These are phyloP conservation scores for Muscina levida DNA, from an alignment of 2,888 invertebrate species.

Conservation along the genomic window DNA sequence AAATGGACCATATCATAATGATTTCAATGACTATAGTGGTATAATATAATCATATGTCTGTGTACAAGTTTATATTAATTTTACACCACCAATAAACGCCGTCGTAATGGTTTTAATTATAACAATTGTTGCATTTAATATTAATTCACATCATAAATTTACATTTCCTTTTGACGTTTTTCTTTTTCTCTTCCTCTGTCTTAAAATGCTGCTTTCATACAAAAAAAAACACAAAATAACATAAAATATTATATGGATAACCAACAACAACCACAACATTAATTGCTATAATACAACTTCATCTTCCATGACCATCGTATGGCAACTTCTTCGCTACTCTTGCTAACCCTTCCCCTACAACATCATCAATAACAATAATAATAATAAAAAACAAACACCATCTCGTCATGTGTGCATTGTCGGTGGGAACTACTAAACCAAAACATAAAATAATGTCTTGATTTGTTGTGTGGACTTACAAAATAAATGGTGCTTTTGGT, in stretches of 20 bases:
- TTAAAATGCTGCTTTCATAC: constrained; percentile 59
- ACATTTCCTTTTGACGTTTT: constrained; percentile 32
- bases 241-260: constrained; percentile 42
- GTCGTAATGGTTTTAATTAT: constrained; percentile 32
- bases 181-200: constrained; percentile 53
- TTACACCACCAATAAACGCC: not conserved
- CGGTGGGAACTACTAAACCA: constrained; percentile 38
- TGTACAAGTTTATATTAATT: not conserved
- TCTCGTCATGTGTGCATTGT: not conserved
- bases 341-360: not conserved
- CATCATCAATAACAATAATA: constrained; percentile 27
- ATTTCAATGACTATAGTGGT: not conserved
- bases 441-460: constrained; percentile 3
- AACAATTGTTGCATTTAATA: constrained; percentile 30
- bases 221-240: constrained; percentile 46
- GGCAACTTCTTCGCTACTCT: constrained; percentile 33
- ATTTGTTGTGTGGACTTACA: constrained; percentile 28
- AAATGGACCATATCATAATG: not conserved
- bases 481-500: constrained; percentile 58
- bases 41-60: not conserved
- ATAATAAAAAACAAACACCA: constrained; percentile 28
- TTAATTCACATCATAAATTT: constrained; percentile 41
- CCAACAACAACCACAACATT: constrained; percentile 38
- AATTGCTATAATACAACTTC: not conserved
- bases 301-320: constrained; percentile 32